Conservation (phyloP, 2,888 invertebrate genomes). For the Bruchidius siliquastri region DNA sequence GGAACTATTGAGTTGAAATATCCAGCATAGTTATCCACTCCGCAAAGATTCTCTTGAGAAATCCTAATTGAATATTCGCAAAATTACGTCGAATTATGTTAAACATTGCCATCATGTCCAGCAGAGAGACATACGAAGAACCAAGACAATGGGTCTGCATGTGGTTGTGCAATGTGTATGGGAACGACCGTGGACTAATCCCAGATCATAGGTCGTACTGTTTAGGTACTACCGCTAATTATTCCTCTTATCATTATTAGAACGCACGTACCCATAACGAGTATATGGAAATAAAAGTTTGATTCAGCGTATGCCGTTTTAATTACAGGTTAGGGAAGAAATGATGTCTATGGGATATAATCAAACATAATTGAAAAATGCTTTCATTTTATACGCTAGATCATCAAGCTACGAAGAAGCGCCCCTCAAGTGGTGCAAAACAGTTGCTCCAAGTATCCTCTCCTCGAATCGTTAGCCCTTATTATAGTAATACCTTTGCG, state of each 20-base stretch:
- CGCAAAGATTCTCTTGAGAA: not conserved
- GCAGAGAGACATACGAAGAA: not conserved
- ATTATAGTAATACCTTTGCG: too few species aligned
- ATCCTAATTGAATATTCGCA: not conserved
- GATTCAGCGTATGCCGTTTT: not conserved
- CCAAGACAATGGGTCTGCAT: not conserved
- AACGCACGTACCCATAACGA: conserved; percentile 9
- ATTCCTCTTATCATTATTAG: conserved; percentile 15
- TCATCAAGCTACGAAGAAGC: too few species aligned
- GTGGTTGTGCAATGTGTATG: conserved; percentile 21
- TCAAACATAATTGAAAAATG: too few species aligned
- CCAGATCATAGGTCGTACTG: conserved; percentile 15
- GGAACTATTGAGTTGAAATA: too few species aligned
- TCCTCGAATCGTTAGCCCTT: too few species aligned
- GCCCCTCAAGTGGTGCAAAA: too few species aligned
- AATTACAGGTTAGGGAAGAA: not conserved
- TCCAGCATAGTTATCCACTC: too few species aligned
- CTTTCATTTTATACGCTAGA: too few species aligned
- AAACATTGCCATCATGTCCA: not conserved
- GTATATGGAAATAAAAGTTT: not conserved
- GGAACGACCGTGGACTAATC: conserved; percentile 29
- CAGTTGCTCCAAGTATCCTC: too few species aligned
- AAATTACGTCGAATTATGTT: not conserved
- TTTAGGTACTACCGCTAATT: conserved; percentile 6
- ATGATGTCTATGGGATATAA: too few species aligned